phyloP scores from a whole-genome alignment of 1,140 invertebrate genomes.

The Chrysomallon squamiferum region DNA sequence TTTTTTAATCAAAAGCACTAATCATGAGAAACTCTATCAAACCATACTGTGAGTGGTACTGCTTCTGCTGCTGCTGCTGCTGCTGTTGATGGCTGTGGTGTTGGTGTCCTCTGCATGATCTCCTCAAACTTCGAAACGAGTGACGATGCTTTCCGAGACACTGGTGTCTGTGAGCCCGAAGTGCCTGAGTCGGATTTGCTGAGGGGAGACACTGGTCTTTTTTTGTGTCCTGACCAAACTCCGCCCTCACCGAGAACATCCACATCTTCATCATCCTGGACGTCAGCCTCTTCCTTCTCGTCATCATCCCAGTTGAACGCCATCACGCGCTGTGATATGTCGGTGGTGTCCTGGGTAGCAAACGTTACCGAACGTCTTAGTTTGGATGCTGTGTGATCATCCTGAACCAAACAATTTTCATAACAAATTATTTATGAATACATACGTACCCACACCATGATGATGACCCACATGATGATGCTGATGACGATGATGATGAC shows the following conservation, averaged over 20 bases:
- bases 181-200: neutral
- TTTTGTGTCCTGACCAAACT: neutral
- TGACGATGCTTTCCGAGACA: slow-evolving; percentile 16
- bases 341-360: slow-evolving; percentile 10
- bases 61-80: too few species aligned
- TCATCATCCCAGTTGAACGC: slow-evolving; percentile 44
- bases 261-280: slow-evolving; percentile 15
- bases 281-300: slow-evolving; percentile 24
- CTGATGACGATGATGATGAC: too few species aligned
- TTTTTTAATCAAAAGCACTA: too few species aligned
- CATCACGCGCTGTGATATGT: slow-evolving; percentile 20
- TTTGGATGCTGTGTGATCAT: neutral
- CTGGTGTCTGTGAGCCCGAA: slow-evolving; percentile 11
- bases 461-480: too few species aligned
- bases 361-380: slow-evolving; percentile 12
- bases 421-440: too few species aligned
- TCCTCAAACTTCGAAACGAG: slow-evolving; percentile 49
- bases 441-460: too few species aligned
- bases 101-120: slow-evolving; percentile 42
- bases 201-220: too few species aligned
- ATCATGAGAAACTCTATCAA: too few species aligned
- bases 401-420: too few species aligned
- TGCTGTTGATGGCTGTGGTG: too few species aligned
- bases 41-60: too few species aligned
- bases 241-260: neutral